Evolutionary conservation across 1,140 invertebrate genomes (phyloP), one percentile per base, ranked within the genome.

Genomic region (fruit fly (Drosophila melanogaster)): DNA sequence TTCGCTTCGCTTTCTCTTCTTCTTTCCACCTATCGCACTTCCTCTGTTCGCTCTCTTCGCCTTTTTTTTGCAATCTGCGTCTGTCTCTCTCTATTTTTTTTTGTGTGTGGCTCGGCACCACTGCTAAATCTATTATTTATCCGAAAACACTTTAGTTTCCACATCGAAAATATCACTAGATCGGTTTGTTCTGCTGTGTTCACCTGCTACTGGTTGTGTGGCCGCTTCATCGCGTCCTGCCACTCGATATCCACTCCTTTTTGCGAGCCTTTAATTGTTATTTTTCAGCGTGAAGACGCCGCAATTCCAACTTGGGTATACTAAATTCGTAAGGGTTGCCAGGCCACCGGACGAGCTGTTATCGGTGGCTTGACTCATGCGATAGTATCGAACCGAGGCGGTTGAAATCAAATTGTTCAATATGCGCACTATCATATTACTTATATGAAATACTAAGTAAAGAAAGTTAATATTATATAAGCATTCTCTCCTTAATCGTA

Each of bases 1-100:
- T 66, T 49, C 47, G 66, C 57, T 65, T 74, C 58, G 54, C 49
- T 58, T 41, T 47, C 66, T 58, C 51, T 37, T 46, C 65, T 30
- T 47, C 69, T 57, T 71, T 47, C 33, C 14, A 37, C 8, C 47
- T 54, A 15, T 67, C 53, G 47, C 57, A 69, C 62, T 79, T 79
- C 58, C 66, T 54, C 24, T 22, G n/a, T 50, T 11, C 55, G n/a
- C 46, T 15, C 59, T 61, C 58, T 54, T 49, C 41, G 44, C 57
- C 57, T 58, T 78, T 57, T 62, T 70, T 79, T 62, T 59, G 79
- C 67, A 66, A 57, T 70, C n/a, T 35, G 47, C 33, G 58, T 46
- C 62, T 60, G 43, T 46, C 38, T 40, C 37, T 46, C 38, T 40
- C 37, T 60, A 43, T 53, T 49, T 37, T 71, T 53, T 49, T 38